phyloP scores from a whole-genome alignment of 92 coral and sea anemone genomes.

The Phenganax subtilis region DNA sequence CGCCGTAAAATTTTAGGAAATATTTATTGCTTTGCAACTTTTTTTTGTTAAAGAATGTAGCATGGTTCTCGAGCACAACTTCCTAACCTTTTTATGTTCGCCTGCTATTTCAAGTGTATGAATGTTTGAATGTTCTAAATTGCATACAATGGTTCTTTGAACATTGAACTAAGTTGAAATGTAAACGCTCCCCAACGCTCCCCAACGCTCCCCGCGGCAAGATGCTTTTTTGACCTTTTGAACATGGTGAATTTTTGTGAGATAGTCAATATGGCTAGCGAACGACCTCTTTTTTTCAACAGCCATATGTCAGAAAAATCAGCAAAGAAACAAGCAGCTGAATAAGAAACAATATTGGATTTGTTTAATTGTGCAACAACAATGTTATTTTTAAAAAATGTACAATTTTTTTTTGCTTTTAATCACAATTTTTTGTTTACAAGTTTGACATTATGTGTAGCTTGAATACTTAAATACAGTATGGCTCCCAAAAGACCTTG shows the following conservation, averaged over 20 bases:
- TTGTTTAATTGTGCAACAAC: too few species aligned
- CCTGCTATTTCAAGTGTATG: not conserved
- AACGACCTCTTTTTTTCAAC: too few species aligned
- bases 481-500: conserved; percentile 14
- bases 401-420: not conserved
- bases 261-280: too few species aligned
- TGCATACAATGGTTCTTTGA: not conserved
- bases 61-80: not conserved
- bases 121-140: not conserved
- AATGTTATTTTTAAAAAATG: too few species aligned
- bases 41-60: not conserved
- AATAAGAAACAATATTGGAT: too few species aligned
- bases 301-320: too few species aligned
- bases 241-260: not conserved
- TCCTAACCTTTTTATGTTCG: not conserved
- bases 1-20: not conserved
- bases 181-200: not conserved
- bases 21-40: not conserved
- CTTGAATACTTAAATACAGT: not conserved
- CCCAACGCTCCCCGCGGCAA: not conserved
- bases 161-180: not conserved
- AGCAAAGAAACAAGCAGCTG: too few species aligned
- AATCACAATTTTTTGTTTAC: too few species aligned
- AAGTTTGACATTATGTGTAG: too few species aligned
- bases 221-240: not conserved